Base-by-base conservation (phyloP, 2,113 vertebrate species). In the Manacus vitellinus region DNA sequence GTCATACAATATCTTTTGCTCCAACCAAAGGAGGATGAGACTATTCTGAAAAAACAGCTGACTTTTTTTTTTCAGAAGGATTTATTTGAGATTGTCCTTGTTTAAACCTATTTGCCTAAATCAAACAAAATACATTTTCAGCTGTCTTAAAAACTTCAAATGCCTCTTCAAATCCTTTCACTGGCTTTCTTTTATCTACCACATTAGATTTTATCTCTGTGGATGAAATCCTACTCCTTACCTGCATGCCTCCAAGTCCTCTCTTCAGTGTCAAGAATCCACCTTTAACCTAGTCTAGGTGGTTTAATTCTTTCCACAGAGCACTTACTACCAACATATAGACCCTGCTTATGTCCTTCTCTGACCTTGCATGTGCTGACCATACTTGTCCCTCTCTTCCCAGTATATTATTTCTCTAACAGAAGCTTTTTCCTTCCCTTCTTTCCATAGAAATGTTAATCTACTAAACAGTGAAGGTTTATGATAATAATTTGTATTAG, bases 261-360 rank as follows among this genome's bases (percentile, higher is more conserved):
- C 12, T 67, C 47, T 68, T 84, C 58, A 52, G 0, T 8, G 17
- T 30, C 3, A 7, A 39, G 12, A 78, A 63, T 43, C 22, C 25
- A 73, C 6, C 37, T 54, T 68, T 55, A 80, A 41, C 12, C 37
- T 27, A 61, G 10, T 19, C 33, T 77, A 23, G 16, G 7, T 73
- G 65, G 8, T 84, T 55, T 73, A 49, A 80, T n/a, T 44, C 41
- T 77, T 84, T 61, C 63, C 44, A 68, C 51, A 37, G 11, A 83
- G 46, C 30, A 51, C n/a, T 87, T 59, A 28, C 9, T 9, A 37
- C 20, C 17, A 72, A 33, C 0, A 0, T 43, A 31, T 33, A 12
- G 55, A 66, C 46, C 30, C 21, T 61, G 7, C 7, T 63, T 56
- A 12, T 37, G 17, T 30, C 28, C 33, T 80, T 52, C 59, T 84